Percentiles rank a stretch among this genome's conserved stretches.
phyloP scores from a whole-genome alignment of 1,140 invertebrate genomes.

The Physella acuta region DNA sequence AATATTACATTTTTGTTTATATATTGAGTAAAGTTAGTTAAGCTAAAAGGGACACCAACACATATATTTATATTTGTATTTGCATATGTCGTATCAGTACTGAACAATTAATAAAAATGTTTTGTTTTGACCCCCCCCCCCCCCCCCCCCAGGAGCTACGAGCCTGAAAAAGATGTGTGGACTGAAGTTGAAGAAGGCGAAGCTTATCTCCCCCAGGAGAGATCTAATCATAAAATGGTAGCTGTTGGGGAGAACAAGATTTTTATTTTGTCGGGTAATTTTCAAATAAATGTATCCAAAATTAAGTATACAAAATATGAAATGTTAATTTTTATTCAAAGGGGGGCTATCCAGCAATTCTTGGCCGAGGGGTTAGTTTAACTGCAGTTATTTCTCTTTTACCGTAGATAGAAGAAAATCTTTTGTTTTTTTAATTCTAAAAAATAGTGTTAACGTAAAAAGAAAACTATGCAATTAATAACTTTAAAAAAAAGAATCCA shows the following conservation, averaged over 20 bases:
- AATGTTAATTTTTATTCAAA: not conserved
- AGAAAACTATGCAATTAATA: too few species aligned
- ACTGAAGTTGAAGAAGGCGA: constrained; percentile 29
- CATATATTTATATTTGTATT: too few species aligned
- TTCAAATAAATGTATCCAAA: not conserved
- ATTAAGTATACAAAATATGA: not conserved
- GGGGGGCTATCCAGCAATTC: not conserved
- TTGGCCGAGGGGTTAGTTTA: not conserved
- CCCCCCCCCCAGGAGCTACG: constrained; percentile 37
- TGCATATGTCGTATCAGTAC: too few species aligned
- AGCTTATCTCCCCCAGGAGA: constrained; percentile 35
- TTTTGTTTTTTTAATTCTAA: not conserved
- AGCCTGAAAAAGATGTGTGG: constrained; percentile 36
- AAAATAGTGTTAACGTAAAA: not conserved
- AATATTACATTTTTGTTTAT: too few species aligned
- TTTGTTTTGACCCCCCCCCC: too few species aligned
- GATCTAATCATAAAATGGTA: constrained; percentile 42
- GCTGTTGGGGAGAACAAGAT: constrained; percentile 32
- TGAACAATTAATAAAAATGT: too few species aligned
- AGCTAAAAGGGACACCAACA: too few species aligned
- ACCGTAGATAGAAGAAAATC: not conserved
- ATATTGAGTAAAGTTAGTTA: too few species aligned
- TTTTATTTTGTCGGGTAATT: constrained; percentile 35
- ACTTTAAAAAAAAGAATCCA: too few species aligned
- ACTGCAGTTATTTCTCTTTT: too few species aligned